These are phyloP conservation scores for Palythoa heliodiscus DNA, from an alignment of 92 coral and sea anemone species.

Conservation along the genomic window DNA sequence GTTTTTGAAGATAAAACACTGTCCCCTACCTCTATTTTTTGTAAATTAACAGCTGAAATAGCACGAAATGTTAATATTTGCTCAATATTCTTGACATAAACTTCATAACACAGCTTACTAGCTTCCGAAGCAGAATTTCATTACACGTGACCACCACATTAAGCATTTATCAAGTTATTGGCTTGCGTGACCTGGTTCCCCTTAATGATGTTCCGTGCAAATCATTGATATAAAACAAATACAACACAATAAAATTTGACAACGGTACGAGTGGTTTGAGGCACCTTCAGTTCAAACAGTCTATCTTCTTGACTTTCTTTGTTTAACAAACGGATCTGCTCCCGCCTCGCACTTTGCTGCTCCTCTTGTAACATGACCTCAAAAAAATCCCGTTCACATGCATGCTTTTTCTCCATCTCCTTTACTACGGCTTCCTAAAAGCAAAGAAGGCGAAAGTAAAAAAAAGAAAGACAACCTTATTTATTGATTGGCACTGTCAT, in stretches of 20 bases:
- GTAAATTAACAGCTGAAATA: too few relatives aligned
- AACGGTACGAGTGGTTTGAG: not conserved
- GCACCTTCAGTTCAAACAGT: slow-evolving; percentile 88
- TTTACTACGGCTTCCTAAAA: slow-evolving; percentile 91
- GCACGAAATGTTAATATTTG: too few relatives aligned
- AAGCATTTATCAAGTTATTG: too few relatives aligned
- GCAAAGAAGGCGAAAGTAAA: not conserved
- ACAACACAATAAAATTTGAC: not conserved
- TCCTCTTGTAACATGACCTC: slow-evolving; percentile 87
- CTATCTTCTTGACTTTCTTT: slow-evolving; percentile 79
- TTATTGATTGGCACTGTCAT: not conserved
- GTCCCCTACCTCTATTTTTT: too few relatives aligned
- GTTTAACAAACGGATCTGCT: slow-evolving; percentile 65
- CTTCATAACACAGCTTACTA: too few relatives aligned
- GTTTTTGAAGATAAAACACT: too few relatives aligned
- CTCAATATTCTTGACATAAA: too few relatives aligned
- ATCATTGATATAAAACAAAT: not conserved
- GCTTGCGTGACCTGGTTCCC: too few relatives aligned
- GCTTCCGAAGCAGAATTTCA: too few relatives aligned
- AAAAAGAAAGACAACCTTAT: not conserved
- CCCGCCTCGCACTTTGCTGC: slow-evolving; percentile 67
- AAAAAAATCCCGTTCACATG: slow-evolving; percentile 85
- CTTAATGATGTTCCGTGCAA: too few relatives aligned
- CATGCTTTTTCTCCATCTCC: slow-evolving; percentile 93
- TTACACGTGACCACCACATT: too few relatives aligned